phyloP scores from a whole-genome alignment of 2,797 vertebrate species.

The Halcyon leucocephala region DNA sequence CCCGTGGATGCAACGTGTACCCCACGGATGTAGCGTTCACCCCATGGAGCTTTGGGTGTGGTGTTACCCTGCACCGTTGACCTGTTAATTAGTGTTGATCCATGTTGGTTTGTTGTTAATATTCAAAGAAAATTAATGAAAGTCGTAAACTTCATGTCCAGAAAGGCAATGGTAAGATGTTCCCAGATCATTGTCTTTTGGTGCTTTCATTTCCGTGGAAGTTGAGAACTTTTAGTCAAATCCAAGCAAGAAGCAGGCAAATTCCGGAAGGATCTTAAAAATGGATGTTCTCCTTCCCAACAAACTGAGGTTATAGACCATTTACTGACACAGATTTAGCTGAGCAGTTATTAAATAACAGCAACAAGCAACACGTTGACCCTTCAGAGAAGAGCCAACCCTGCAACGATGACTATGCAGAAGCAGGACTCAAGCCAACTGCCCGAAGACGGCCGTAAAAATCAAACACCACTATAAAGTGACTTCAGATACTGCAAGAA shows the following conservation, averaged over 20 bases:
- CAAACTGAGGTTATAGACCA: neutral
- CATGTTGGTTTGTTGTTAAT: neutral
- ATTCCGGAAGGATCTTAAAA: neutral
- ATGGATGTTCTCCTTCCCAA: neutral
- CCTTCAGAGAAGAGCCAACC: neutral
- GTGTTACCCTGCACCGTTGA: neutral
- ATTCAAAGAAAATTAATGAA: neutral
- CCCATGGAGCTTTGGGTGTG: accelerated
- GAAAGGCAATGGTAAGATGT: neutral
- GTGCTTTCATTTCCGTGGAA: neutral
- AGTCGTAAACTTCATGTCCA: neutral
- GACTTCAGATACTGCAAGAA: constrained; percentile 19
- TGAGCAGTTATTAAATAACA: neutral
- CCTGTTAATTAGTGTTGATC: accelerated
- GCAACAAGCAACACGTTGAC: neutral
- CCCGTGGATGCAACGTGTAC: accelerated
- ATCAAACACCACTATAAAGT: neutral
- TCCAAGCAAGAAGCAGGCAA: neutral
- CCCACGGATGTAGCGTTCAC: accelerated
- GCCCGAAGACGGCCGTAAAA: neutral
- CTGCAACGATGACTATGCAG: accelerated
- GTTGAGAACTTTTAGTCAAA: neutral
- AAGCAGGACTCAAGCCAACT: neutral
- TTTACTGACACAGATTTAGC: neutral
- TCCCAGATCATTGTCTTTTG: accelerated